Percentiles rank a stretch among this genome's conserved stretches.
Evolutionary conservation across 2,888 invertebrate species (phyloP).

Genomic region (Stramonita haemastoma): DNA sequence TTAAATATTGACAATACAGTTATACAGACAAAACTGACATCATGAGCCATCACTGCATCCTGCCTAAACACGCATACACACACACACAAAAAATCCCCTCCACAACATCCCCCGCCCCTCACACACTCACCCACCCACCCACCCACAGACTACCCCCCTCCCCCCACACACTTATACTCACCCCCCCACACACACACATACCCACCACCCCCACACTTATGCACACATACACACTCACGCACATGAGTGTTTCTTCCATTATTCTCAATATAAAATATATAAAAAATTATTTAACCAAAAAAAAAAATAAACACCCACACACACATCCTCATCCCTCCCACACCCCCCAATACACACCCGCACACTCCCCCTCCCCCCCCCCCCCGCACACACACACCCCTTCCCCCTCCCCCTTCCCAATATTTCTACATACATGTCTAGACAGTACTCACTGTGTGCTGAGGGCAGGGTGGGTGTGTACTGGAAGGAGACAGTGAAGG

Average conservation of each 20-base stretch:
- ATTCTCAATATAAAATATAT: no score
- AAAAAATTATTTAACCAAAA: no score
- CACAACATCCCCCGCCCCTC: no score
- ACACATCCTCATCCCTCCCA: background rate
- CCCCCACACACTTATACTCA: no score
- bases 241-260: background rate
- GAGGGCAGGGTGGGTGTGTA: constrained; percentile 63
- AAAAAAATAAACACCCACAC: background rate
- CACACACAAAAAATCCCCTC: no score
- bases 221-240: background rate
- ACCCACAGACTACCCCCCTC: no score
- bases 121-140: no score
- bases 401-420: background rate
- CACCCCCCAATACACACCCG: background rate
- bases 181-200: no score
- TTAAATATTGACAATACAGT: no score
- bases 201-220: background rate
- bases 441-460: constrained; percentile 56
- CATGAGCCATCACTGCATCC: no score
- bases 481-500: constrained; percentile 71
- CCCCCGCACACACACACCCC: background rate
- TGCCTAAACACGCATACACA: no score
- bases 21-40: no score
- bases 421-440: background rate
- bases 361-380: background rate